Conservation (phyloP, 2,113 vertebrate species). For the Syngnathus floridae region DNA sequence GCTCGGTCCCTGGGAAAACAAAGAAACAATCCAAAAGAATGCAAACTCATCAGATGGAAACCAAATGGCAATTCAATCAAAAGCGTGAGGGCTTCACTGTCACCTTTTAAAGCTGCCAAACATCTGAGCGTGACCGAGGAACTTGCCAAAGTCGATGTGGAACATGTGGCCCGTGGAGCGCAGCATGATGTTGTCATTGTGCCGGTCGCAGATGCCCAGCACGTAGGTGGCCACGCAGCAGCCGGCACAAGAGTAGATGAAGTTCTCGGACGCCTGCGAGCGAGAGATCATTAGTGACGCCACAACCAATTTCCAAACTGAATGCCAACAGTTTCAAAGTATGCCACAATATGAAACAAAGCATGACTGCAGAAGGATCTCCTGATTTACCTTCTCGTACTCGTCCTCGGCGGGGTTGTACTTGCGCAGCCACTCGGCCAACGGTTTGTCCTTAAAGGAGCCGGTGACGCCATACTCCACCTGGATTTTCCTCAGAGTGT, state of each 20-base stretch:
- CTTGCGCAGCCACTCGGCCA: conserved; percentile 95
- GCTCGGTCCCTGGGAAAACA: conserved; percentile 80
- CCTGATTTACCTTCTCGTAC: conserved; percentile 84
- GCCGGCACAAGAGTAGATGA: conserved; percentile 97
- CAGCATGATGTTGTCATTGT: conserved; percentile 99
- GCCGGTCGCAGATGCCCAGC: conserved; percentile 94
- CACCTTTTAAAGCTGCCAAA: conserved; percentile 98
- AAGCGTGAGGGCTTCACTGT: background rate
- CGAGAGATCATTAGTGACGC: background rate
- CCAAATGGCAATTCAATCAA: background rate
- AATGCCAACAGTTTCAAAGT: background rate
- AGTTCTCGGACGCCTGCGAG: conserved; percentile 91
- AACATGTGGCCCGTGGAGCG: conserved; percentile 97
- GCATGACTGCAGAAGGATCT: background rate
- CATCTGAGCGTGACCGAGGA: conserved; percentile 96
- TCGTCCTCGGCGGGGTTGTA: conserved; percentile 97
- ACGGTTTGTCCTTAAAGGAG: conserved; percentile 96
- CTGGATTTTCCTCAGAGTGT: conserved; percentile 96
- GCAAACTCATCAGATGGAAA: background rate
- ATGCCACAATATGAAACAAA: too few species aligned
- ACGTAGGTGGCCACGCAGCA: conserved; percentile 97
- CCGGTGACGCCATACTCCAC: conserved; percentile 96
- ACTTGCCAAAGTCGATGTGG: conserved; percentile 98
- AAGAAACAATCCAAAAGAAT: background rate
- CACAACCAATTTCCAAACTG: too few species aligned